Evolutionary conservation across 1,140 invertebrate species (phyloP).

Genomic region (Andrena cerasifolii): DNA sequence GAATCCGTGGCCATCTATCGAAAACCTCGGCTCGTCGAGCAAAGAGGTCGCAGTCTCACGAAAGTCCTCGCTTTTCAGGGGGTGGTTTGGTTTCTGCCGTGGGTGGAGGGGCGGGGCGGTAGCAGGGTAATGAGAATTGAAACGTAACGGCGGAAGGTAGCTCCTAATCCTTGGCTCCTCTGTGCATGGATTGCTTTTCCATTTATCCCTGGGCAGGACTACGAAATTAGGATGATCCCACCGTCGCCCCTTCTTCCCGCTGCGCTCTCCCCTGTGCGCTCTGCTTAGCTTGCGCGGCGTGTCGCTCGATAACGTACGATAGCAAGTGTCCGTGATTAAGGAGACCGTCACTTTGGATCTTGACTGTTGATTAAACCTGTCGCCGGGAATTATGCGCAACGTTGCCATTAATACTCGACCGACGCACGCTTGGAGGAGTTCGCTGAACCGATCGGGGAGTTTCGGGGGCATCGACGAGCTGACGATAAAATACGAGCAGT

Average conservation of each 20-base stretch:
- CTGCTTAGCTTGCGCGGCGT: background rate
- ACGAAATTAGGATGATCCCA: slow-evolving; percentile 51
- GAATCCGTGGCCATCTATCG: slow-evolving; percentile 66
- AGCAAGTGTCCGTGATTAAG: slow-evolving; percentile 45
- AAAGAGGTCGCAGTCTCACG: slow-evolving; percentile 63
- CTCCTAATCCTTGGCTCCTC: slow-evolving; percentile 65
- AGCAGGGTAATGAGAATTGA: slow-evolving; percentile 71
- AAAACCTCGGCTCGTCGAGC: slow-evolving; percentile 54
- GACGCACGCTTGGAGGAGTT: slow-evolving; percentile 3
- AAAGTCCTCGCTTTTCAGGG: slow-evolving; percentile 8
- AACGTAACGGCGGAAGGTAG: slow-evolving; percentile 69
- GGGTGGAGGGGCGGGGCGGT: slow-evolving; percentile 31
- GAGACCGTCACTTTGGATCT: slow-evolving; percentile 48
- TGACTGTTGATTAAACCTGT: slow-evolving; percentile 55
- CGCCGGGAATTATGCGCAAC: slow-evolving; percentile 39
- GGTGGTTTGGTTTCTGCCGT: background rate
- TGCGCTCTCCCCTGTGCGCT: background rate
- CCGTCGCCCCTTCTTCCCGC: too few species aligned
- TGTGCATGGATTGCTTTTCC: slow-evolving; percentile 66
- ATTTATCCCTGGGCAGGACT: slow-evolving; percentile 40
- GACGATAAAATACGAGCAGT: background rate
- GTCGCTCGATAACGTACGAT: background rate
- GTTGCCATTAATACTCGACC: slow-evolving; percentile 6
- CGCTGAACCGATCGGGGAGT: slow-evolving; percentile 18
- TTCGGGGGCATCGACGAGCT: slow-evolving; percentile 19